phyloP scores from a whole-genome alignment of 2,888 invertebrate genomes.

The Nemotelus pantherinus region DNA sequence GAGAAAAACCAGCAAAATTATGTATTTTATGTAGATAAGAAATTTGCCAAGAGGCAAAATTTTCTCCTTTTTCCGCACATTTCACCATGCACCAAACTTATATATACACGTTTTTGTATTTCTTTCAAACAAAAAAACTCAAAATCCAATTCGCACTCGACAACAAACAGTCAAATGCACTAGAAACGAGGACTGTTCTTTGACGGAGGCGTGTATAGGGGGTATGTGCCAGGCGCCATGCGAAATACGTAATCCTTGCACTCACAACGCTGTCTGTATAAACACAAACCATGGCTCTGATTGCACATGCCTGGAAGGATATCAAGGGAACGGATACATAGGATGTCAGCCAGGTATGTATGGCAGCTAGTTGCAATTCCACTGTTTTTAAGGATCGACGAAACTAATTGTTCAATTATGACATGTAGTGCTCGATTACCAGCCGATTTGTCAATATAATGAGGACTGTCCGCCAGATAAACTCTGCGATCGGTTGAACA shows the following conservation, averaged over 20 bases:
- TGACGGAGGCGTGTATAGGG: conserved; percentile 88
- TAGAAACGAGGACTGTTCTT: conserved; percentile 84
- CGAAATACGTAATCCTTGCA: conserved; percentile 85
- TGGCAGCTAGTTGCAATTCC: conserved; percentile 2
- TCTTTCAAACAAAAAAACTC: conserved; percentile 20
- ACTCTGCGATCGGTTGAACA: conserved; percentile 83
- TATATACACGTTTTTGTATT: conserved; percentile 39
- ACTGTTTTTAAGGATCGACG: background rate
- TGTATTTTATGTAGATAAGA: too few relatives aligned
- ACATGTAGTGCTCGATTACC: conserved; percentile 64
- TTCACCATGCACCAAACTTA: conserved; percentile 18
- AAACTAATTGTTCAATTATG: background rate
- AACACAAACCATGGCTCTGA: conserved; percentile 88
- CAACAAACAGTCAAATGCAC: conserved; percentile 80
- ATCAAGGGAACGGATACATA: conserved; percentile 85
- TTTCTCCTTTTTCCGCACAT: background rate
- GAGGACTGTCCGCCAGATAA: conserved; percentile 90
- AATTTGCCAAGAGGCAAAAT: too few relatives aligned
- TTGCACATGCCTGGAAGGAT: conserved; percentile 86
- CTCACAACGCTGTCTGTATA: conserved; percentile 83
- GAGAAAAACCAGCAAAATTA: too few relatives aligned
- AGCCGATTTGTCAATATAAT: conserved; percentile 84
- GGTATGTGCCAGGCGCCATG: conserved; percentile 88
- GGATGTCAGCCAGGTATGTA: conserved; percentile 80
- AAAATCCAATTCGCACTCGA: background rate